Percentiles rank a stretch among this genome's conserved stretches.
These are phyloP conservation scores for Panopea generosa DNA, from an alignment of 2,888 invertebrate genomes.

Conservation along the genomic window DNA sequence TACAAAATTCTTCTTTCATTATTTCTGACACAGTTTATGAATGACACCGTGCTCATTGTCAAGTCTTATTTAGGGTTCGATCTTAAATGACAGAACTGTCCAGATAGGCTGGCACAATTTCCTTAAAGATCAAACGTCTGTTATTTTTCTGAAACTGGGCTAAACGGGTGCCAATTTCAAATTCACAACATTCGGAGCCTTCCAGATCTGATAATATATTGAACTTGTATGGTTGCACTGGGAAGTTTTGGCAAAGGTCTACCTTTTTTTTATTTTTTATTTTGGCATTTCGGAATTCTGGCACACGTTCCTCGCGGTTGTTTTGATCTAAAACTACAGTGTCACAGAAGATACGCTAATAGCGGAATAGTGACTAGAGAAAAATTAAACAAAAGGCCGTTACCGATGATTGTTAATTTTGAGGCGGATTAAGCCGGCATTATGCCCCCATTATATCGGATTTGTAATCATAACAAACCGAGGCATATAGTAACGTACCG, in stretches of 20 bases:
- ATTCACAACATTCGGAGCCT: slow-evolving; percentile 28
- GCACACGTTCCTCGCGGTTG: slow-evolving; percentile 20
- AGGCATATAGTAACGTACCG: no score
- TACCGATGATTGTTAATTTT: no score
- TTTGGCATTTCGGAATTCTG: no score
- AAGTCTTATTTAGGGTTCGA: slow-evolving; percentile 19
- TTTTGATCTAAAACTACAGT: slow-evolving; percentile 23
- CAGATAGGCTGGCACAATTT: slow-evolving; percentile 33
- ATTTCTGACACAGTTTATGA: background rate
- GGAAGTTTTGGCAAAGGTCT: no score
- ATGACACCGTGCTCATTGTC: background rate
- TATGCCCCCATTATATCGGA: no score
- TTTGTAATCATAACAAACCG: no score
- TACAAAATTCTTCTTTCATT: no score
- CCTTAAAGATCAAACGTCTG: background rate
- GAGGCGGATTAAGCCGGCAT: no score
- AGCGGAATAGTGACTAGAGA: no score
- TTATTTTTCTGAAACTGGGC: slow-evolving; percentile 25
- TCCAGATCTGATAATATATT: slow-evolving; percentile 45
- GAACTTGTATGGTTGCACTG: slow-evolving; percentile 27
- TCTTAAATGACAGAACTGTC: slow-evolving; percentile 40
- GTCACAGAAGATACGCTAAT: background rate
- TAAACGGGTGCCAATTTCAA: slow-evolving; percentile 38
- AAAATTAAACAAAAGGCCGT: no score
- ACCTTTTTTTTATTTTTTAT: no score